phyloP scores from a whole-genome alignment of 2,113 vertebrate species.

The Porphyrio hochstetteri region DNA sequence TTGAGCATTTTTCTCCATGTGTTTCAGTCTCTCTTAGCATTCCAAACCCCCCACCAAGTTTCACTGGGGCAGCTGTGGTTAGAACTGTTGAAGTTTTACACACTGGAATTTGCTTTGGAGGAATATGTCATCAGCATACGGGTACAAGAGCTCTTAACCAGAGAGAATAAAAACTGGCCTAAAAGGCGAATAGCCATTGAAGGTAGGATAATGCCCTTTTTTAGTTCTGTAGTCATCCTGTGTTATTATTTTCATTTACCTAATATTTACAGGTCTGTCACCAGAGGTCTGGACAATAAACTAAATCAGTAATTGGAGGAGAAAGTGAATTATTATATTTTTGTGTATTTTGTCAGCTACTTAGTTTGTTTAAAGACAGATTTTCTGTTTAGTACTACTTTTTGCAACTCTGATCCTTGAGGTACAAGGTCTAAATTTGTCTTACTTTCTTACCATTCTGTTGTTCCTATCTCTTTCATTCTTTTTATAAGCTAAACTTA shows the following conservation, averaged over 20 bases:
- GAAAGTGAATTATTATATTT: neutral
- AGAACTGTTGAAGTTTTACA: slow-evolving; percentile 96
- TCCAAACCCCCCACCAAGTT: slow-evolving; percentile 75
- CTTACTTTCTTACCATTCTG: neutral
- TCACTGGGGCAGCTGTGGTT: slow-evolving; percentile 93
- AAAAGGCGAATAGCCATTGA: slow-evolving; percentile 95
- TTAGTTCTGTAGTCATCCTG: neutral
- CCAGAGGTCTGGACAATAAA: neutral
- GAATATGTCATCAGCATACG: slow-evolving; percentile 96
- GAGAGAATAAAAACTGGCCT: slow-evolving; percentile 97
- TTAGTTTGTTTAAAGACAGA: neutral
- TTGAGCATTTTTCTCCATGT: slow-evolving; percentile 39
- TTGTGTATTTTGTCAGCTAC: neutral
- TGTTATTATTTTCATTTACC: neutral
- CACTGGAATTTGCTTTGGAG: slow-evolving; percentile 95
- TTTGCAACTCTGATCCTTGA: neutral
- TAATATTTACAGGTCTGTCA: neutral
- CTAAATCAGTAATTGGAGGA: neutral
- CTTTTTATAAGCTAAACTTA: neutral
- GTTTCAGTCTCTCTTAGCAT: slow-evolving; percentile 83
- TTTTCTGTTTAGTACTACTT: neutral
- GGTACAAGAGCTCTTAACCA: slow-evolving; percentile 86
- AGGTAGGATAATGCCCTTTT: slow-evolving; percentile 74
- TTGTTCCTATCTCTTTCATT: neutral
- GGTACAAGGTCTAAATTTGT: neutral